Percentiles rank a stretch among this genome's conserved stretches.
phyloP scores from a whole-genome alignment of 2,888 invertebrate species.

The Polydrusus pterygomalis region DNA sequence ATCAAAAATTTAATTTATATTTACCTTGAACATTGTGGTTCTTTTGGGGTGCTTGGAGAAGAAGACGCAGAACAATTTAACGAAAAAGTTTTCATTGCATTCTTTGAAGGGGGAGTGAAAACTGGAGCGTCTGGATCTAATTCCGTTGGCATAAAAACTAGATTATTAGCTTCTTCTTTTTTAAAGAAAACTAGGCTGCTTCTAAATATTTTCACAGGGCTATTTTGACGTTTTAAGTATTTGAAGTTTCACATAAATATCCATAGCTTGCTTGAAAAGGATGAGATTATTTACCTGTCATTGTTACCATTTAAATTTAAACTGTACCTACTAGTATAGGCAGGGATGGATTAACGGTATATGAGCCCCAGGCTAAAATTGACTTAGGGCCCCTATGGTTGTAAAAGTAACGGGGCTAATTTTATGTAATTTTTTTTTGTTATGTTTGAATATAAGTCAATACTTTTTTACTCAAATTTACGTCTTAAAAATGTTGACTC shows the following conservation, averaged over 20 bases:
- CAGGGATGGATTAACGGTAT: too few relatives aligned
- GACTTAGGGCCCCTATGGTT: too few relatives aligned
- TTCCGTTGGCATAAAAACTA: constrained; percentile 58
- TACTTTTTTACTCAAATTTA: background rate
- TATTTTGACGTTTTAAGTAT: constrained; percentile 4
- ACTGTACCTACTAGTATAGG: too few relatives aligned
- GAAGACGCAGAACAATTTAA: constrained; percentile 29
- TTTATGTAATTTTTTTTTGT: too few relatives aligned
- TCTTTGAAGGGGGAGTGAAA: constrained; percentile 59
- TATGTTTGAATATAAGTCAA: background rate
- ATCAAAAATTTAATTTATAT: background rate
- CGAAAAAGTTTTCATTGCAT: constrained; percentile 31
- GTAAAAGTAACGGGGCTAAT: too few relatives aligned
- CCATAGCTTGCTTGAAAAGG: background rate
- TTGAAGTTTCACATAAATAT: constrained; percentile 15
- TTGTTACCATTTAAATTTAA: background rate
- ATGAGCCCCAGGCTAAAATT: too few relatives aligned
- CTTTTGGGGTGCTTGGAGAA: constrained; percentile 42
- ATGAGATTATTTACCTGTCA: background rate
- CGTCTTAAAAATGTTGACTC: too few relatives aligned
- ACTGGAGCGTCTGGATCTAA: constrained; percentile 61
- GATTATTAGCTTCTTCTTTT: background rate
- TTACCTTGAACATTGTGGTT: constrained; percentile 57
- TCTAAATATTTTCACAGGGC: background rate
- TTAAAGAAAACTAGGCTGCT: background rate